Evolutionary conservation across 2,888 invertebrate species (phyloP), one percentile per base, ranked within the genome.

Genomic region (Myathropa florea): DNA sequence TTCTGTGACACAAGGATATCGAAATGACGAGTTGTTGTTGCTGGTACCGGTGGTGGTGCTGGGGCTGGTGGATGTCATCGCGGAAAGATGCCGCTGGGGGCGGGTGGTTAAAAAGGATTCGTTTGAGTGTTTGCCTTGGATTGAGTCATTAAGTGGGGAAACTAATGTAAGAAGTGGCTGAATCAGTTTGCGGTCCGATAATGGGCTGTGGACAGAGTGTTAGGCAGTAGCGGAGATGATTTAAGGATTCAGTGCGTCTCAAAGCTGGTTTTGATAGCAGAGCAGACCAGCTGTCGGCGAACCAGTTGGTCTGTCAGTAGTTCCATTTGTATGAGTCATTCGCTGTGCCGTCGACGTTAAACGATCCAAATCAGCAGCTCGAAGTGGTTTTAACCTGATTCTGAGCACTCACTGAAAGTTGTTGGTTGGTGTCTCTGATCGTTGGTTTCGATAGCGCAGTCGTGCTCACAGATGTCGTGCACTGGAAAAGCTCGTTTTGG

Each of bases 1-100:
- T 82, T 85, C 75, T 71, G 71, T 83, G 86, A 75, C 78, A 86
- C 60, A 78, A 75, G 83, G 65, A 86, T 86, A 83, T 71, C 83
- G 78, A 60, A 1, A 3, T 10, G n/a, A n/a, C n/a, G n/a, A n/a
- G n/a, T n/a, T n/a, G n/a, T n/a, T n/a, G n/a, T n/a, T n/a, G n/a
- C n/a, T n/a, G n/a, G n/a, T n/a, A n/a, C n/a, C n/a, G n/a, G n/a
- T n/a, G n/a, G n/a, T n/a, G n/a, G n/a, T n/a, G n/a, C 0, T 7
- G n/a, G 18, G 18, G n/a, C 18, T 1, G 18, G 46, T 18, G 18
- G 46, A 46, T 46, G 46, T 18, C 46, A 18, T 18, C 18, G 46
- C 7, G n/a, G n/a, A n/a, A n/a, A n/a, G n/a, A n/a, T n/a, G n/a
- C 46, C 18, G 1, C 6, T 2, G 46, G 46, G 46, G 7, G 18